phyloP scores from a whole-genome alignment of 2,888 invertebrate genomes.

The Colostygia pectinataria region DNA sequence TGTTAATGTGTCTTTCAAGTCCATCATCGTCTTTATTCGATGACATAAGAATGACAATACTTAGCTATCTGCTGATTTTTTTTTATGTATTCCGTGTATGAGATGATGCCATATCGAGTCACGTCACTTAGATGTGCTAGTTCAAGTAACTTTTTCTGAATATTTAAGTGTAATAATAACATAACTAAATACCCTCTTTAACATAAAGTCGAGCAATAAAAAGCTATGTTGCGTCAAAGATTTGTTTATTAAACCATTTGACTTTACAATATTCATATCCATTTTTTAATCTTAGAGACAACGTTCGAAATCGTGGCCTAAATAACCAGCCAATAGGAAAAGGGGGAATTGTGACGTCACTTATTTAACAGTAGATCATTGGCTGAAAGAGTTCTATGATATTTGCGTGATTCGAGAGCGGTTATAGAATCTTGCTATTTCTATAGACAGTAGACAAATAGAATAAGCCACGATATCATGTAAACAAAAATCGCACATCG shows the following conservation, averaged over 20 bases:
- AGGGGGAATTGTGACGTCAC: conserved; percentile 3
- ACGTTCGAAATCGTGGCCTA: conserved; percentile 1
- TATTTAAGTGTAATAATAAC: too few species aligned
- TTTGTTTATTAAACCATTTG: conserved; percentile 17
- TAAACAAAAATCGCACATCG: too few species aligned
- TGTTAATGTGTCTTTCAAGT: too few species aligned
- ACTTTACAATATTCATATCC: conserved; percentile 10
- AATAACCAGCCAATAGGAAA: conserved; percentile 6
- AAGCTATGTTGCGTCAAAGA: conserved; percentile 24
- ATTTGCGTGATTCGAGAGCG: neutral
- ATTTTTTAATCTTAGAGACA: conserved; percentile 4
- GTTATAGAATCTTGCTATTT: neutral
- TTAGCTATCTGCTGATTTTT: too few species aligned
- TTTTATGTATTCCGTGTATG: too few species aligned
- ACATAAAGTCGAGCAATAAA: conserved; percentile 24
- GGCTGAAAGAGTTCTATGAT: neutral
- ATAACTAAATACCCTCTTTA: conserved; percentile 17
- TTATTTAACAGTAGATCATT: neutral
- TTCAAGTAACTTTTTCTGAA: too few species aligned
- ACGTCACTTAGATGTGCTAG: too few species aligned
- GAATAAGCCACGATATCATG: neutral
- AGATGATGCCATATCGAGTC: too few species aligned
- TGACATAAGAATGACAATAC: too few species aligned
- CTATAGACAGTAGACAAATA: neutral
- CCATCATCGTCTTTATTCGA: too few species aligned